These are phyloP conservation scores for Nycticryphes semicollaris DNA, from an alignment of 2,113 vertebrate genomes.

Conservation along the genomic window DNA sequence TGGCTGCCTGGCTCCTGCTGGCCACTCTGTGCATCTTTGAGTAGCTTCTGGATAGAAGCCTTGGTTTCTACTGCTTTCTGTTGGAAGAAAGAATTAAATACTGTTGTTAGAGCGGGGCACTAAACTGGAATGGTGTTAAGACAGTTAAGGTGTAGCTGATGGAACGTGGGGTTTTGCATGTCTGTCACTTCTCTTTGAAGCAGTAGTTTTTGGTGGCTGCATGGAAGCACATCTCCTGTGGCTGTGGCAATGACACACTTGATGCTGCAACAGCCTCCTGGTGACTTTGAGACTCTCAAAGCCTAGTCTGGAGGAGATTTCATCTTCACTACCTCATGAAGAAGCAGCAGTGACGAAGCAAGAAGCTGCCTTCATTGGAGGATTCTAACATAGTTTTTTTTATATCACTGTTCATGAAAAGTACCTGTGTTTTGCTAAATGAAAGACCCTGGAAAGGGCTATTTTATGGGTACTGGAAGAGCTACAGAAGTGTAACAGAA, in stretches of 20 bases:
- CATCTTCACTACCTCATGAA: neutral
- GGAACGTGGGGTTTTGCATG: neutral
- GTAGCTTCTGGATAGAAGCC: neutral
- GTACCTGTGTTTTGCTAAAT: neutral
- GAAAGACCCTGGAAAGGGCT: neutral
- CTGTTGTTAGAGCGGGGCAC: fast-evolving
- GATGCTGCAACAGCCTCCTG: neutral
- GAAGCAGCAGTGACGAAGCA: neutral
- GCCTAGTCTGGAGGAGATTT: neutral
- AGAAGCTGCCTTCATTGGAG: neutral
- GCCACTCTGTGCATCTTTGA: neutral
- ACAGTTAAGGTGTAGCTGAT: neutral
- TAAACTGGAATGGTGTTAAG: neutral
- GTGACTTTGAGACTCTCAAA: neutral
- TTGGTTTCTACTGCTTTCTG: neutral
- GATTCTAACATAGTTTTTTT: neutral
- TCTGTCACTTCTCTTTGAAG: neutral
- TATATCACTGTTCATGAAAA: neutral
- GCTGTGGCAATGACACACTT: neutral
- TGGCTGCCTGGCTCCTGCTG: neutral
- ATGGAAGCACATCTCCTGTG: neutral
- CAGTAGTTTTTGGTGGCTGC: neutral
- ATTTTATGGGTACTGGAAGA: neutral
- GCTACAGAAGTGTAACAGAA: neutral
- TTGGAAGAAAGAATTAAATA: neutral